Evolutionary conservation across 2,113 vertebrate genomes (phyloP), one percentile per base, ranked within the genome.

Genomic region (Malurus elegans): DNA sequence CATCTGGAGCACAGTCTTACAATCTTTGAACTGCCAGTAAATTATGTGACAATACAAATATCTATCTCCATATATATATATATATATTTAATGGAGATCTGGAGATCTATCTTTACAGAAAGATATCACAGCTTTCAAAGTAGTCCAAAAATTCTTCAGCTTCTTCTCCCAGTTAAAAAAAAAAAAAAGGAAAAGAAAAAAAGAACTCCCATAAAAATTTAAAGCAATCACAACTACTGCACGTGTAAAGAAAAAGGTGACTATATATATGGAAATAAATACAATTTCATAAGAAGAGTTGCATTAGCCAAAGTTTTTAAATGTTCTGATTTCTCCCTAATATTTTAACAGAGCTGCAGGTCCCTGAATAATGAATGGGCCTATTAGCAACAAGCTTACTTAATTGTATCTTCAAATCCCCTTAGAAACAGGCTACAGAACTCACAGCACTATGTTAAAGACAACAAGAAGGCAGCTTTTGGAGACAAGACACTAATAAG

Each of bases 111-210:
- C n/a, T 67, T 38, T 60, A 40, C 20, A 60, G 5, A 75, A 86
- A 76, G 18, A 51, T 42, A 58, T 10, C 57, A 48, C 29, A 72
- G 23, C 32, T 90, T 71, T 75, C 21, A 64, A 81, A 75, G 40
- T 1, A 64, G 9, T 65, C 2, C 38, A 70, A 40, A 40, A 62
- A 48, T 26, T 71, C 15, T 71, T 83, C 50, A 73, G 25, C 38
- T 79, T 65, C 42, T 6, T 53, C 18, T 65, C 36, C 28, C 13
- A 64, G 32, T 20, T 21, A 74, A 65, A 54, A 44, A 67, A 34
- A 12, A 74, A 44, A 34, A 45, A 66, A 38, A 6, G 2, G 1
- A 8, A n/a, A 12, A 2, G 0, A 4, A 26, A 2, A 0, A 8
- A 38, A 50, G 56, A 17, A 10, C 24, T 5, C 12, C 3, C 13